These are phyloP conservation scores for Sula dactylatra DNA, from an alignment of 2,113 vertebrate genomes.

Conservation along the genomic window DNA sequence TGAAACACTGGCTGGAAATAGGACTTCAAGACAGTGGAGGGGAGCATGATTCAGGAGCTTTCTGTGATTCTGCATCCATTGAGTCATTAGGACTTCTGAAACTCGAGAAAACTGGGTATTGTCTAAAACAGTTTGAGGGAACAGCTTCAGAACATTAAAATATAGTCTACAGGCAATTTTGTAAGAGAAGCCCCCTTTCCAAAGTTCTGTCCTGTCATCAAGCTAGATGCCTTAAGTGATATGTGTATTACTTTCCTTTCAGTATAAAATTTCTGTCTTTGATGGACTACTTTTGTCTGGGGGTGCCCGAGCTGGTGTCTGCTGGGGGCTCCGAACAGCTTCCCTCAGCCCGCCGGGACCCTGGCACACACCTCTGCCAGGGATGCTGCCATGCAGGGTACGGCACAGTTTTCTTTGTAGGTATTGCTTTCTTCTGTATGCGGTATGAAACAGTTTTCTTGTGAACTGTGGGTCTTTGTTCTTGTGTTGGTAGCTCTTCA, in stretches of 20 bases:
- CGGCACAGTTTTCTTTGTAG: background rate
- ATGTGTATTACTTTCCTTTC: background rate
- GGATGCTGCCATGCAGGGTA: background rate
- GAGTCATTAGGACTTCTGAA: constrained; percentile 55
- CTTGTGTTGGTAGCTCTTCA: background rate
- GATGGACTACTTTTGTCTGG: background rate
- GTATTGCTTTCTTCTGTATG: background rate
- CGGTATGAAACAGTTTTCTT: background rate
- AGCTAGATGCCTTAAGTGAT: constrained; percentile 39
- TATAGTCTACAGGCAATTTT: constrained; percentile 45
- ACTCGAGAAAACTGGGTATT: constrained; percentile 22
- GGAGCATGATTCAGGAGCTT: background rate
- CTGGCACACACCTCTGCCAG: background rate
- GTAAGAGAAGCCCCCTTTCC: background rate
- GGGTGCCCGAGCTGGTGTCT: background rate
- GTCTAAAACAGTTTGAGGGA: constrained; percentile 54
- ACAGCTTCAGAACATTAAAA: constrained; percentile 50
- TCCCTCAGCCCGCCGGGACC: background rate
- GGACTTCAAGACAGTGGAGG: constrained; percentile 26
- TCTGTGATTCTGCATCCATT: constrained; percentile 24
- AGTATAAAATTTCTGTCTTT: background rate
- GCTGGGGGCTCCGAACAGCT: background rate
- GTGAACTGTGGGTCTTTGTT: background rate
- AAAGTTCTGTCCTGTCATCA: background rate
- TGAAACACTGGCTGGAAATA: constrained; percentile 6